Evolutionary conservation across 2,797 vertebrate genomes (phyloP).

Genomic region (Serranus cabrilla): DNA sequence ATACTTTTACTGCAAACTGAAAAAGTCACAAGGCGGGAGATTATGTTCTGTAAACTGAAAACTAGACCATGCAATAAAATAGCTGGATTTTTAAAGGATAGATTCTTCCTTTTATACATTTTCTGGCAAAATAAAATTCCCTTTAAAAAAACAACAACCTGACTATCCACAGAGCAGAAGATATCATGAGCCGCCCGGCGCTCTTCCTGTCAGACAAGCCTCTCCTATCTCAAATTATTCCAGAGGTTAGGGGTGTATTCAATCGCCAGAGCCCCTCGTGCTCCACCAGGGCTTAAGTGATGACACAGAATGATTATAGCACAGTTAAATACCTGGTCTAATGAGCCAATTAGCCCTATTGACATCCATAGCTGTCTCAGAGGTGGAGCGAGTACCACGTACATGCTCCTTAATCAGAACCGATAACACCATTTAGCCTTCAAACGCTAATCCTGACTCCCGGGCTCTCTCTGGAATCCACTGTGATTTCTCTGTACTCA

Average conservation of each 20-base stretch:
- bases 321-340: slow-evolving; percentile 84
- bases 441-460: slow-evolving; percentile 79
- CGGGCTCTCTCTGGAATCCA: slow-evolving; percentile 70
- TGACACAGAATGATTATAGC: slow-evolving; percentile 84
- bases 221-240: slow-evolving; percentile 63
- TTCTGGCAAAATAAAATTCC: neutral
- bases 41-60: too few relatives aligned
- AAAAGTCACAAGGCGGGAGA: neutral
- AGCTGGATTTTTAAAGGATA: neutral
- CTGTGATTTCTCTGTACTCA: slow-evolving; percentile 75
- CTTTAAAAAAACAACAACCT: slow-evolving; percentile 3
- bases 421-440: slow-evolving; percentile 83
- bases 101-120: neutral
- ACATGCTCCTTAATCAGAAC: slow-evolving; percentile 84
- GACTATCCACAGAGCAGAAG: neutral
- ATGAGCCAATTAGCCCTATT: slow-evolving; percentile 87
- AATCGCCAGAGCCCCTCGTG: slow-evolving; percentile 70
- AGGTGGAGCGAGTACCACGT: slow-evolving; percentile 79
- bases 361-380: slow-evolving; percentile 83
- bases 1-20: neutral
- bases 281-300: slow-evolving; percentile 81
- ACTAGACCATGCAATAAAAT: neutral
- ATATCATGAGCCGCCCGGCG: slow-evolving; percentile 20
- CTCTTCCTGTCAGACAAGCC: slow-evolving; percentile 57
- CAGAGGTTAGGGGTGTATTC: slow-evolving; percentile 74